Percentiles rank a stretch among this genome's conserved stretches.
Evolutionary conservation across 2,113 vertebrate genomes (phyloP).

Genomic region (Pyxicephalus adspersus): DNA sequence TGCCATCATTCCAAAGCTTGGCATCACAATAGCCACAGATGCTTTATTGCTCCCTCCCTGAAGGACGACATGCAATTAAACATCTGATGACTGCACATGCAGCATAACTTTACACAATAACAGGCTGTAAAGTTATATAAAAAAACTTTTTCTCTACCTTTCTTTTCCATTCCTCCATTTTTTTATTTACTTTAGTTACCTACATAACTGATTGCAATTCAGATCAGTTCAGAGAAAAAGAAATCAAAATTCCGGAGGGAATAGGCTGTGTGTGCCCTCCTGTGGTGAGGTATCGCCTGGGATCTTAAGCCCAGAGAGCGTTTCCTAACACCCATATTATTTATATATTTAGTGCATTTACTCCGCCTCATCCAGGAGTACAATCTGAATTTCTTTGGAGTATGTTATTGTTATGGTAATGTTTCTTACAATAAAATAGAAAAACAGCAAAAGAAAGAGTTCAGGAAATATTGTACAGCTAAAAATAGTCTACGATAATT

Average conservation of each 20-base stretch:
- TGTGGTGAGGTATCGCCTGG: no score
- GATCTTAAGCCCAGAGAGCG: no score
- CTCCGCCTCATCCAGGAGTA: not conserved
- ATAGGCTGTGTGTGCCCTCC: no score
- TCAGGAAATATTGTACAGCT: not conserved
- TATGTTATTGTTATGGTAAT: not conserved
- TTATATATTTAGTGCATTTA: not conserved
- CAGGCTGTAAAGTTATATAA: not conserved
- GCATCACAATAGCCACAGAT: constrained; percentile 22
- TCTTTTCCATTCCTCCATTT: not conserved
- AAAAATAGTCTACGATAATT: not conserved
- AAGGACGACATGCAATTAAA: constrained; percentile 21
- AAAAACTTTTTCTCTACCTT: not conserved
- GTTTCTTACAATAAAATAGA: not conserved
- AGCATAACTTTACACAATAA: not conserved
- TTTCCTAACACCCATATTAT: not conserved
- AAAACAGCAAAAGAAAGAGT: not conserved
- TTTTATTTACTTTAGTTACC: not conserved
- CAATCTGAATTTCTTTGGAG: not conserved
- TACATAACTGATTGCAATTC: not conserved
- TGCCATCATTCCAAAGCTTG: not conserved
- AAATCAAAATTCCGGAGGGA: no score
- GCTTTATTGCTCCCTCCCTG: constrained; percentile 20
- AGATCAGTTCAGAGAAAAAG: no score
- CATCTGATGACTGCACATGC: constrained; percentile 7